Evolutionary conservation across 2,888 invertebrate species (phyloP), one percentile per base, ranked within the genome.

Genomic region (Electrophaes corylata): DNA sequence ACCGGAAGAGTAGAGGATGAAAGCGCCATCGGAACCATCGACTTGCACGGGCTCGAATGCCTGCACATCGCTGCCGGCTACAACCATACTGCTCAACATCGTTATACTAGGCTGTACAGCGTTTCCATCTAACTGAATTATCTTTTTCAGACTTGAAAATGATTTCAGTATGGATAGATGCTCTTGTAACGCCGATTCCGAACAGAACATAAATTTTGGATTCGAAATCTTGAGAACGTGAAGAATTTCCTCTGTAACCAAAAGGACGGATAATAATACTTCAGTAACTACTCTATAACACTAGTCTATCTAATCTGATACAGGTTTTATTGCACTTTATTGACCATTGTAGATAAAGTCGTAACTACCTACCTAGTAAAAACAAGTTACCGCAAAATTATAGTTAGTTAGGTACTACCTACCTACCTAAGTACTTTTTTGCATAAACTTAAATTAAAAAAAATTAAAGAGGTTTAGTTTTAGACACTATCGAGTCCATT

Each of bases 201-300:
- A 95, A 29, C 93, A 92, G 68, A 95, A 93, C 57, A 95, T 83
- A n/a, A 94, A 70, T 69, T 92, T 93, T 43, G 96, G 95, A 68
- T 93, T 92, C 0, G 95, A 94, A 62, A 96, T 91, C 59, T 90
- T 93, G 11, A 95, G 73, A 0, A 94, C 93, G 78, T 96, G 96
- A 59, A 61, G 64, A 64, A 82, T 70, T 74, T 84, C 83, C 69
- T 81, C 83, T 84, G 72, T 46, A 76, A 78, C 14, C 60, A 54
- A 65, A 23, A 29, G 3, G 8, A 0, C 6, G 18, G 5, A 6
- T n/a, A 48, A n/a, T n/a, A n/a, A n/a, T n/a, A n/a, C n/a, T n/a
- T n/a, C n/a, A n/a, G 8, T 35, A 48, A 10, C 20, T 31, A 45
- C 20, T 26, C n/a, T n/a, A n/a, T n/a, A 20, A 20, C 20, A 20